These are phyloP conservation scores for Cynaeus angustus DNA, from an alignment of 2,888 invertebrate species.

Conservation along the genomic window DNA sequence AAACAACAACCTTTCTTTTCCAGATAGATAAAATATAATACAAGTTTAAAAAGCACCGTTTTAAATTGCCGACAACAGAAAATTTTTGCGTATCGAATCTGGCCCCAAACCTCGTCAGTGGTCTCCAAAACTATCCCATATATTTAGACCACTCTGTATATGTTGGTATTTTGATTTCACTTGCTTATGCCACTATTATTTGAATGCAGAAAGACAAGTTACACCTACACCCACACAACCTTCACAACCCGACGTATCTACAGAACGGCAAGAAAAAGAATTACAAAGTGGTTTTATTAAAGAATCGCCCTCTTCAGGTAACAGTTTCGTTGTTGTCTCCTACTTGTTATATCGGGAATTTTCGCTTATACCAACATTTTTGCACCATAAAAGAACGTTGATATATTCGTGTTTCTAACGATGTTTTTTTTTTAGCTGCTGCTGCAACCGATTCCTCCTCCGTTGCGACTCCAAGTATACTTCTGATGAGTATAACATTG, in stretches of 20 bases:
- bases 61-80: no score
- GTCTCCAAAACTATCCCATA: no score
- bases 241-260: slow-evolving; percentile 46
- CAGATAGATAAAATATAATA: no score
- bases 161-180: slow-evolving; percentile 52
- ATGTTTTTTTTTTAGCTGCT: slow-evolving; percentile 55
- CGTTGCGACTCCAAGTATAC: slow-evolving; percentile 1
- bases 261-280: slow-evolving; percentile 46
- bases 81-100: no score
- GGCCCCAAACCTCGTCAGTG: no score
- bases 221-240: slow-evolving; percentile 52
- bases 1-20: no score
- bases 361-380: not conserved
- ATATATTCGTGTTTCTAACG: not conserved
- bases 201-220: slow-evolving; percentile 58
- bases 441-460: slow-evolving; percentile 29
- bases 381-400: not conserved
- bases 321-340: not conserved
- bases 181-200: slow-evolving; percentile 42
- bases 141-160: slow-evolving; percentile 26
- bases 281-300: slow-evolving; percentile 57
- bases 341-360: not conserved
- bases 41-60: no score
- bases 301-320: slow-evolving; percentile 62
- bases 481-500: slow-evolving; percentile 58